A percentile compares a stretch with the other conserved stretches of the same genome.
Conservation (phyloP, 2,888 invertebrate species). For the Sicus ferrugineus region DNA sequence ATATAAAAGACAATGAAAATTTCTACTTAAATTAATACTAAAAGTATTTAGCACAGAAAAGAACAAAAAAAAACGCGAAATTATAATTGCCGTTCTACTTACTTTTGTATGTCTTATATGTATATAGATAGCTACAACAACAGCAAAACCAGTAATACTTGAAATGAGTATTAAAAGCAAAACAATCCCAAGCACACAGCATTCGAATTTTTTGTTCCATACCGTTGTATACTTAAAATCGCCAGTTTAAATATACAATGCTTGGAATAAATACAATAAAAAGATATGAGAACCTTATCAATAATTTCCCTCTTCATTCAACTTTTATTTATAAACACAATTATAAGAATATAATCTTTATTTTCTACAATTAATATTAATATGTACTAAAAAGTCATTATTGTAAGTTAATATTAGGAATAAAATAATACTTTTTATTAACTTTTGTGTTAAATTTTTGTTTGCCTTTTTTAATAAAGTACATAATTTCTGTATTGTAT, state of each 20-base stretch:
- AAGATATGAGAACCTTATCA: conserved; percentile 42
- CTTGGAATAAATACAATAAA: conserved; percentile 43
- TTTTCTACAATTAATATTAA: conserved; percentile 53
- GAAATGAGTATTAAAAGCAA: conserved; percentile 40
- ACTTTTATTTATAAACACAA: conserved; percentile 37
- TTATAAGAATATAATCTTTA: conserved; percentile 43
- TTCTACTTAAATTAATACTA: conserved; percentile 16
- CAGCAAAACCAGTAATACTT: neutral
- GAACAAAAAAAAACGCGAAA: conserved; percentile 4
- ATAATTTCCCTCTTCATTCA: conserved; percentile 42
- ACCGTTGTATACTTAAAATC: conserved; percentile 53
- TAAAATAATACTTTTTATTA: conserved; percentile 42
- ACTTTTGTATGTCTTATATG: conserved; percentile 25
- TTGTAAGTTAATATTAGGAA: conserved; percentile 54
- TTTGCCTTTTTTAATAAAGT: conserved; percentile 51
- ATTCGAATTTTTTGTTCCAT: conserved; percentile 52
- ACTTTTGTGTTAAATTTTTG: conserved; percentile 51
- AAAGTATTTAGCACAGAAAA: conserved; percentile 7
- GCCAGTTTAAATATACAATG: conserved; percentile 58
- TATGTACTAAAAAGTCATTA: conserved; percentile 63
- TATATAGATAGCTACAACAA: conserved; percentile 31
- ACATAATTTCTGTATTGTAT: conserved; percentile 60
- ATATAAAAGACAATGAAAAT: conserved; percentile 27
- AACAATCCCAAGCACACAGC: conserved; percentile 41
- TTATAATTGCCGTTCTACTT: conserved; percentile 12